phyloP scores from a whole-genome alignment of 2,888 invertebrate genomes.

The Cinara cedri region DNA sequence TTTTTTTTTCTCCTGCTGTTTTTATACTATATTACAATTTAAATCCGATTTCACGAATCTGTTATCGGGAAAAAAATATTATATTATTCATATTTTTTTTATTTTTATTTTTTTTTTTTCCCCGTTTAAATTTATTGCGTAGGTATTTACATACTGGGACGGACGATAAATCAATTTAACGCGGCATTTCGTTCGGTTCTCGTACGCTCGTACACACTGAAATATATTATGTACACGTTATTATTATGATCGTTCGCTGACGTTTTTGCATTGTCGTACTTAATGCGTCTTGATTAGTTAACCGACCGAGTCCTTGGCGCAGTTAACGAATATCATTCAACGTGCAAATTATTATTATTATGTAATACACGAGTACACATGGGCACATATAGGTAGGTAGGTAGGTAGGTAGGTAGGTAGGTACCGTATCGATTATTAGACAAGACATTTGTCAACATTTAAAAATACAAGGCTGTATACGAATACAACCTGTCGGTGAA shows the following conservation, averaged over 20 bases:
- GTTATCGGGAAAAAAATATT: no score
- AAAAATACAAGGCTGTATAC: constrained; percentile 1
- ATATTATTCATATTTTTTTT: no score
- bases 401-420: no score
- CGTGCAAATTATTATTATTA: not conserved
- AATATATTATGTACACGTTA: not conserved
- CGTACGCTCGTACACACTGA: no score
- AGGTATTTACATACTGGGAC: not conserved
- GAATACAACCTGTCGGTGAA: not conserved
- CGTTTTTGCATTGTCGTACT: constrained; percentile 7
- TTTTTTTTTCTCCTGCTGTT: no score
- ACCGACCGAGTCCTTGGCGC: constrained; percentile 28
- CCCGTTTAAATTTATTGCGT: no score
- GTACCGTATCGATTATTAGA: not conserved
- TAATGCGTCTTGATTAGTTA: constrained; percentile 10
- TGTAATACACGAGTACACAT: no score
- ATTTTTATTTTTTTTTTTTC: no score
- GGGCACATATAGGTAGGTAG: no score
- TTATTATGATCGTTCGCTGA: constrained; percentile 11
- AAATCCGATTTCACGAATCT: no score
- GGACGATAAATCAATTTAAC: constrained; percentile 19
- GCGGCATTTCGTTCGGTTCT: not conserved
- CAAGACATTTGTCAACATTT: constrained; percentile 35
- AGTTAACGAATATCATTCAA: constrained; percentile 45
- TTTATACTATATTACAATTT: no score